Evolutionary conservation across 2,888 invertebrate genomes (phyloP).

Genomic region (Chromoteleia sp.): DNA sequence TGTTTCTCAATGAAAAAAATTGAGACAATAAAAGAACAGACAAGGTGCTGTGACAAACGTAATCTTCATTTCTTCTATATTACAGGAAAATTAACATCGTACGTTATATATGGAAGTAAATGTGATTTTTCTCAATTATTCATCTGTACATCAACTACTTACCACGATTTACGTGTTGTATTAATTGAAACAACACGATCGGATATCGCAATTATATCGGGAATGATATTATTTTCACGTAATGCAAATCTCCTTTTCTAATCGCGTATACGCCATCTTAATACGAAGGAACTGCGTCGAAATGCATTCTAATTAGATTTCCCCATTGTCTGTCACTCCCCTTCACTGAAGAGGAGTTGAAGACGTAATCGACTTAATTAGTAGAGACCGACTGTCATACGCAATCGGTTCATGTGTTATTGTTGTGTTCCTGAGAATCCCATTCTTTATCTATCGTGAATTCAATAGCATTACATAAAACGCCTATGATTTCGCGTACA

Average conservation of each 20-base stretch:
- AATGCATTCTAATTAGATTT: slow-evolving; percentile 71
- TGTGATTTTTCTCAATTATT: too few species aligned
- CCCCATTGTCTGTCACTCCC: slow-evolving; percentile 70
- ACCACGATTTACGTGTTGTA: slow-evolving; percentile 30
- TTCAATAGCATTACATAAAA: slow-evolving; percentile 51
- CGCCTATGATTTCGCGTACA: background rate
- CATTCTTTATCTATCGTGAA: slow-evolving; percentile 29
- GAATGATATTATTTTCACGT: slow-evolving; percentile 62
- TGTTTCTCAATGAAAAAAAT: too few species aligned
- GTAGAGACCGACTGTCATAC: slow-evolving; percentile 64
- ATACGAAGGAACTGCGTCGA: slow-evolving; percentile 62
- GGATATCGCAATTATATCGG: slow-evolving; percentile 50
- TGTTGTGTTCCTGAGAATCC: slow-evolving; percentile 58
- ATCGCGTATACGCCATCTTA: slow-evolving; percentile 62
- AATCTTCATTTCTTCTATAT: too few species aligned
- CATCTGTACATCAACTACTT: background rate
- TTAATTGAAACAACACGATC: slow-evolving; percentile 57
- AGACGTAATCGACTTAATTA: slow-evolving; percentile 70
- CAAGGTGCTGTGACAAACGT: too few species aligned
- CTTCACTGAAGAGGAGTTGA: slow-evolving; percentile 58
- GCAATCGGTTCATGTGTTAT: slow-evolving; percentile 64
- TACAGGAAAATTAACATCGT: too few species aligned
- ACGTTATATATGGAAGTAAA: too few species aligned
- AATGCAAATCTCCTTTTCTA: slow-evolving; percentile 43
- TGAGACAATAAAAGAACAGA: too few species aligned